Percentiles rank a stretch among this genome's conserved stretches.
phyloP scores from a whole-genome alignment of 1,140 invertebrate species.

The Dreissena polymorpha region DNA sequence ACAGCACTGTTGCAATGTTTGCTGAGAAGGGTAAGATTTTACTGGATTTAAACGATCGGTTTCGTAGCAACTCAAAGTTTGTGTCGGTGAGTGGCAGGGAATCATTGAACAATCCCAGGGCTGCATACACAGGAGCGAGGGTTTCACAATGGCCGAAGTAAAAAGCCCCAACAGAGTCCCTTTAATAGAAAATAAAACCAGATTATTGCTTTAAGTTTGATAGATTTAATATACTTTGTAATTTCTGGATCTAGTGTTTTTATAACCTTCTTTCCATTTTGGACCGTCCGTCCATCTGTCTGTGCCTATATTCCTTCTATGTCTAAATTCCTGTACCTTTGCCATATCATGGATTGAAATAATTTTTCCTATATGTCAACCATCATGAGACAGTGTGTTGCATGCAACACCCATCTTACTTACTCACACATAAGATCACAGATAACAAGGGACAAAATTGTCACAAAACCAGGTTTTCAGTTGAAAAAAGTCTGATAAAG shows the following conservation, averaged over 20 bases:
- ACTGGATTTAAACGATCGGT: slow-evolving; percentile 87
- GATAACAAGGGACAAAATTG: no score
- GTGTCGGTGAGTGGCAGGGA: slow-evolving; percentile 83
- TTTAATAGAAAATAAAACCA: slow-evolving; percentile 43
- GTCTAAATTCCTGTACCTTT: no score
- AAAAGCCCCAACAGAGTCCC: slow-evolving; percentile 82
- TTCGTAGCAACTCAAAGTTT: slow-evolving; percentile 81
- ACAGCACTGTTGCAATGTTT: slow-evolving; percentile 91
- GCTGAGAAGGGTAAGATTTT: slow-evolving; percentile 90
- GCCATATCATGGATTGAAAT: no score
- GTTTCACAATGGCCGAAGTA: slow-evolving; percentile 95
- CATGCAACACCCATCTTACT: no score
- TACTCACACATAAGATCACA: no score
- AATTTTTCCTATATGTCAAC: no score
- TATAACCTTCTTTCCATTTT: not conserved
- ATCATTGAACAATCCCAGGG: slow-evolving; percentile 89
- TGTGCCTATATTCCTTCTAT: no score
- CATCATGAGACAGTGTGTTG: no score
- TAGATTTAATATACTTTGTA: not conserved
- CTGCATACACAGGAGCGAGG: slow-evolving; percentile 88
- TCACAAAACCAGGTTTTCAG: no score
- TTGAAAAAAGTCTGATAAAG: no score
- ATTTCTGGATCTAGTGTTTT: not conserved
- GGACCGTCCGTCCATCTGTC: no score
- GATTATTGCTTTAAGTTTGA: not conserved